Percentiles rank a stretch among this genome's conserved stretches.
phyloP scores from a whole-genome alignment of 2,888 invertebrate genomes.

The Latheticus oryzae region DNA sequence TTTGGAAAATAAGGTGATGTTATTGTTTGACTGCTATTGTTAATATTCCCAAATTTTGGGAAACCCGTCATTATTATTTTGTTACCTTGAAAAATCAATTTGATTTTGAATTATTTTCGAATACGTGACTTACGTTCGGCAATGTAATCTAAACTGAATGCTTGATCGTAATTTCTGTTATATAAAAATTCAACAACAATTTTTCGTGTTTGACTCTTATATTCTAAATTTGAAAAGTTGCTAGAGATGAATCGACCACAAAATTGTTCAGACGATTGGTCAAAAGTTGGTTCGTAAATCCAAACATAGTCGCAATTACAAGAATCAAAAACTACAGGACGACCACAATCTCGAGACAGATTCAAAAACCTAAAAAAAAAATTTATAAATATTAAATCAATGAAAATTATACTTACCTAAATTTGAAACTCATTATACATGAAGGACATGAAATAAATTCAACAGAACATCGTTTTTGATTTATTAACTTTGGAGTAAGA shows the following conservation, averaged over 20 bases:
- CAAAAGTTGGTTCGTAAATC: slow-evolving; percentile 75
- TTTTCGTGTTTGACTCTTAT: slow-evolving; percentile 72
- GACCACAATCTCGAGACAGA: slow-evolving; percentile 58
- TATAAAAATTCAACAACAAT: slow-evolving; percentile 72
- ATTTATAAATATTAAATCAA: slow-evolving; percentile 1
- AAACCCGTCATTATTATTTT: slow-evolving; percentile 67
- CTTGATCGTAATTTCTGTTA: slow-evolving; percentile 70
- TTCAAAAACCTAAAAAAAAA: slow-evolving; percentile 58
- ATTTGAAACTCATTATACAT: slow-evolving; percentile 71
- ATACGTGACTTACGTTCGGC: slow-evolving; percentile 71
- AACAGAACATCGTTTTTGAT: slow-evolving; percentile 70
- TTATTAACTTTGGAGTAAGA: slow-evolving; percentile 23
- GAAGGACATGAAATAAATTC: slow-evolving; percentile 79
- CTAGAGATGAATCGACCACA: slow-evolving; percentile 66
- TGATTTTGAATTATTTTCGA: slow-evolving; percentile 7
- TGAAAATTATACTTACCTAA: slow-evolving; percentile 60
- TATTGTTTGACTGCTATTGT: slow-evolving; percentile 67
- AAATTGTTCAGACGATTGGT: slow-evolving; percentile 71
- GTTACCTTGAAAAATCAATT: slow-evolving; percentile 67
- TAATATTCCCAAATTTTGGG: slow-evolving; percentile 61
- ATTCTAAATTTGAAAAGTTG: slow-evolving; percentile 62
- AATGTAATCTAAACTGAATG: slow-evolving; percentile 74
- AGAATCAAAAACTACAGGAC: slow-evolving; percentile 51
- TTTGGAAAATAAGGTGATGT: slow-evolving; percentile 77
- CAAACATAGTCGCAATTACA: slow-evolving; percentile 73